These are phyloP conservation scores for Acleris literana DNA, from an alignment of 2,888 invertebrate species.

Conservation along the genomic window DNA sequence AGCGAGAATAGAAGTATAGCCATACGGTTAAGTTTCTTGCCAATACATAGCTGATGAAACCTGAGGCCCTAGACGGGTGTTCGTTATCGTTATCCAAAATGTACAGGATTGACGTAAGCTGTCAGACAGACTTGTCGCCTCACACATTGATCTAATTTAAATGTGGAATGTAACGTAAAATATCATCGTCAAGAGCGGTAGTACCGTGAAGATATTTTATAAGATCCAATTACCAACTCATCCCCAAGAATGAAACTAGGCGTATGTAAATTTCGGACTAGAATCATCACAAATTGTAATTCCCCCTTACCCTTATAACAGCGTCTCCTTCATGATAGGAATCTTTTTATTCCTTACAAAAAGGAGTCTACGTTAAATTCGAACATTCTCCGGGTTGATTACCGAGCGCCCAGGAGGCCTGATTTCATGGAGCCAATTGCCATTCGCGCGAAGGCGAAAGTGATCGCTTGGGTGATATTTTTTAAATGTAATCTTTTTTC, in stretches of 20 bases:
- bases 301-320: constrained; percentile 69
- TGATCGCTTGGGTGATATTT: constrained; percentile 82
- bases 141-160: neutral
- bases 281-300: constrained; percentile 77
- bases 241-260: constrained; percentile 39
- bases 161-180: neutral
- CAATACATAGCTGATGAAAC: too few relatives aligned
- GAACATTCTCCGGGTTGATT: constrained; percentile 76
- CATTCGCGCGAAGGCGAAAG: constrained; percentile 74
- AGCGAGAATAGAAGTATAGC: too few relatives aligned
- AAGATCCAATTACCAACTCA: constrained; percentile 19
- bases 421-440: constrained; percentile 77
- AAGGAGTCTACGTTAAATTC: constrained; percentile 73
- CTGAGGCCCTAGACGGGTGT: too few relatives aligned
- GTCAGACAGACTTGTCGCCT: too few relatives aligned
- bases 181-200: neutral
- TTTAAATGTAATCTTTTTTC: constrained; percentile 83
- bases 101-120: too few relatives aligned
- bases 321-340: constrained; percentile 74
- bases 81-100: too few relatives aligned
- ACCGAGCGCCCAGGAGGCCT: constrained; percentile 77
- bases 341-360: constrained; percentile 77
- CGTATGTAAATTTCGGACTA: constrained; percentile 65
- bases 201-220: neutral
- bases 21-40: too few relatives aligned